Conservation (phyloP, 2,888 invertebrate genomes). For the Eutolmus rufibarbis region DNA sequence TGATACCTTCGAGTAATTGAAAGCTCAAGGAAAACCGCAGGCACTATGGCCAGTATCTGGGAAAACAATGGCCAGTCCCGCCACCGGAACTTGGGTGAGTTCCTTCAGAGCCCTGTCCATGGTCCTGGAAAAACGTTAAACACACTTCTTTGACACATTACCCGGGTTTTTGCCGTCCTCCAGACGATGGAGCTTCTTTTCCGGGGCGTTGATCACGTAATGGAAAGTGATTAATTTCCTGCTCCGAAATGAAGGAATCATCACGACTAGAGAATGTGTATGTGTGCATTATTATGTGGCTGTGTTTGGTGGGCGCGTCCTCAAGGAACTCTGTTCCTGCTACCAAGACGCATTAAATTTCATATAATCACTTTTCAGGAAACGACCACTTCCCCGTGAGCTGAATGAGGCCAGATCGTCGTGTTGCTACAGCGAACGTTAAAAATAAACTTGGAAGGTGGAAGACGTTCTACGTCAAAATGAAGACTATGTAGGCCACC, state of each 20-base stretch:
- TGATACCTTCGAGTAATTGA: constrained; percentile 14
- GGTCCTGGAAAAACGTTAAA: neutral
- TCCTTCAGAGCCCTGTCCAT: neutral
- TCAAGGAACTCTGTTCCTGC: neutral
- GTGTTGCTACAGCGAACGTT: neutral
- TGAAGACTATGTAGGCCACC: neutral
- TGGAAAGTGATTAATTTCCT: constrained; percentile 29
- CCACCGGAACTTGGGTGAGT: neutral
- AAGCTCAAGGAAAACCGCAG: neutral
- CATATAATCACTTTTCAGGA: neutral
- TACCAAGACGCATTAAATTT: neutral
- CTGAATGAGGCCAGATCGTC: neutral
- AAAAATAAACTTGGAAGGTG: neutral
- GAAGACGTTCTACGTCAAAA: neutral
- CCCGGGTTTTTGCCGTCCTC: neutral
- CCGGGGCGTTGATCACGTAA: constrained; percentile 24
- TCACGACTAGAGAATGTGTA: neutral
- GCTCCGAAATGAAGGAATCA: neutral
- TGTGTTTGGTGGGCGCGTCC: neutral
- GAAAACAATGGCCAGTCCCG: neutral
- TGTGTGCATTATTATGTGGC: neutral
- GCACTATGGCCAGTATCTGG: neutral
- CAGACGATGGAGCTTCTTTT: neutral
- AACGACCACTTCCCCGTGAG: neutral
- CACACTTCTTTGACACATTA: constrained; percentile 29